phyloP scores from a whole-genome alignment of 2,888 invertebrate genomes.

The Monochamus alternatus region DNA sequence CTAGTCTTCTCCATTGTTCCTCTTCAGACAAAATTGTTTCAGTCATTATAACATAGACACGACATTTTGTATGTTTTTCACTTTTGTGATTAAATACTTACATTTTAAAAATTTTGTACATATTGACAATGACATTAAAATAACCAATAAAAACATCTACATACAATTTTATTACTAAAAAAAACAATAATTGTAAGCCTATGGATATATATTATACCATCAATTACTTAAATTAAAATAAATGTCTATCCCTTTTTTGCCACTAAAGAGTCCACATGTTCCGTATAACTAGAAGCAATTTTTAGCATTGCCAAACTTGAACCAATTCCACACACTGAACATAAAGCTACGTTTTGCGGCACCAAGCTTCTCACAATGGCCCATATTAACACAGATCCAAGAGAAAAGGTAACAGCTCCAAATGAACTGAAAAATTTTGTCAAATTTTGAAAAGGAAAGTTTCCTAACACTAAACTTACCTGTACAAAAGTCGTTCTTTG shows the following conservation, averaged over 20 bases:
- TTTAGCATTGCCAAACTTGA: slow-evolving; percentile 78
- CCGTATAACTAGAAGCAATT: slow-evolving; percentile 66
- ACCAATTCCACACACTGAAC: slow-evolving; percentile 80
- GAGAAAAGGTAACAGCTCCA: slow-evolving; percentile 87
- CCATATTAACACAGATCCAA: slow-evolving; percentile 92
- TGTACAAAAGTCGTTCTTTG: slow-evolving; percentile 79
- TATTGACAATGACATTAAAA: slow-evolving; percentile 21
- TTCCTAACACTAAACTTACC: slow-evolving; percentile 68
- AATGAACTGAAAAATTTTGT: slow-evolving; percentile 71
- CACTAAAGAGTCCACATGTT: slow-evolving; percentile 65
- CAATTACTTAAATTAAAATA: slow-evolving; percentile 22
- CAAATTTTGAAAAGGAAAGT: slow-evolving; percentile 22
- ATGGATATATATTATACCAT: slow-evolving; percentile 13
- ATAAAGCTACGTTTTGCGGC: slow-evolving; percentile 79
- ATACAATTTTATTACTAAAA: slow-evolving; percentile 29
- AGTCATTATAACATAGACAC: slow-evolving; percentile 2
- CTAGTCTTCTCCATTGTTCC: slow-evolving; percentile 46
- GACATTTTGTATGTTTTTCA: background rate
- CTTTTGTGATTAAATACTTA: background rate
- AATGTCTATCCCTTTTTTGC: slow-evolving; percentile 42
- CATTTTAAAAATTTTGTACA: slow-evolving; percentile 13
- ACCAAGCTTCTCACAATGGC: slow-evolving; percentile 87
- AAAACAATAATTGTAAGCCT: slow-evolving; percentile 11
- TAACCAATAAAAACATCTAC: slow-evolving; percentile 27
- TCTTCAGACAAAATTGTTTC: slow-evolving; percentile 35